A percentile compares a stretch with the other conserved stretches of the same genome.
Evolutionary conservation across 1,140 invertebrate species (phyloP).

Genomic region (Drosophila persimilis): DNA sequence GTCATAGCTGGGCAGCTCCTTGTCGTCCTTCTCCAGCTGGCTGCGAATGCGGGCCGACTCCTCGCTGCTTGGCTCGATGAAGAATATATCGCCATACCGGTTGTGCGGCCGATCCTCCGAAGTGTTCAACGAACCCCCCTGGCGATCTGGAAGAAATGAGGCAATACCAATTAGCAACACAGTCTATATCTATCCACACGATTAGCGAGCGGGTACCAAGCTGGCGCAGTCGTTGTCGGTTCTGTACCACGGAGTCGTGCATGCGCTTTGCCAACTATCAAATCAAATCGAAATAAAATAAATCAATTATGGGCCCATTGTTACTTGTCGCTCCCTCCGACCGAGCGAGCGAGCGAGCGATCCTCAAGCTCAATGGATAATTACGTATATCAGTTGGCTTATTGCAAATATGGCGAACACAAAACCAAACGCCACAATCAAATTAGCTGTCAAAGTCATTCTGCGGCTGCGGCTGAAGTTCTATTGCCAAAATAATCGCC

Average conservation of each 20-base stretch:
- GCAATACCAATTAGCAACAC: not conserved
- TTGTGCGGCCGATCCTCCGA: slow-evolving; percentile 49
- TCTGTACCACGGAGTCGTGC: slow-evolving; percentile 44
- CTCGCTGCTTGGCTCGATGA: slow-evolving; percentile 67
- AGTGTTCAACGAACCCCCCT: slow-evolving; percentile 58
- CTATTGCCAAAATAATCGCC: slow-evolving; percentile 39
- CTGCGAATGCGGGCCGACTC: slow-evolving; percentile 76
- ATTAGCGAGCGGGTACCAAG: slow-evolving; percentile 7
- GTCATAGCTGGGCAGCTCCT: slow-evolving; percentile 78
- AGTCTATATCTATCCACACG: slow-evolving; percentile 5
- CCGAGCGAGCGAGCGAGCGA: no score
- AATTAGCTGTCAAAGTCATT: slow-evolving; percentile 56
- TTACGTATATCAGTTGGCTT: slow-evolving; percentile 61
- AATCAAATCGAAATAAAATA: slow-evolving; percentile 27
- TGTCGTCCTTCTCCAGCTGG: slow-evolving; percentile 78
- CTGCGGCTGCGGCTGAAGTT: slow-evolving; percentile 34
- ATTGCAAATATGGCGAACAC: slow-evolving; percentile 49
- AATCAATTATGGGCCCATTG: slow-evolving; percentile 27
- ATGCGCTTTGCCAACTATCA: slow-evolving; percentile 67
- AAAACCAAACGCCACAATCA: slow-evolving; percentile 53
- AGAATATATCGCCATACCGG: slow-evolving; percentile 72
- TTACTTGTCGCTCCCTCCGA: not conserved
- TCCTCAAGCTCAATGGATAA: slow-evolving; percentile 13
- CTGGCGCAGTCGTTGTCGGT: slow-evolving; percentile 38
- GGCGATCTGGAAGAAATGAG: slow-evolving; percentile 68